Evolutionary conservation across 1,140 invertebrate genomes (phyloP).

Genomic region (Calephelis nemesis): DNA sequence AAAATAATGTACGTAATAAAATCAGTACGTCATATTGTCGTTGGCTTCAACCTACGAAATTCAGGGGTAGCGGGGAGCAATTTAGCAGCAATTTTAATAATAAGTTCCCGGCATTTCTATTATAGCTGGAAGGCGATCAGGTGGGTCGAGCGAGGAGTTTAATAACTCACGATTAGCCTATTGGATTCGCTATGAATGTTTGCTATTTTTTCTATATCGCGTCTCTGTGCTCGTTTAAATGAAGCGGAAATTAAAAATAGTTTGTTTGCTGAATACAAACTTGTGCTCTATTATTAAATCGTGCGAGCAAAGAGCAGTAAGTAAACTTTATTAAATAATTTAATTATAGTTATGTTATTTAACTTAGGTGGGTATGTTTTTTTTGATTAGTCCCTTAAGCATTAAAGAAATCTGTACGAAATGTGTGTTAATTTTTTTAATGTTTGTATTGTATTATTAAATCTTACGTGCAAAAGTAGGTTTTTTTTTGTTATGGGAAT

Average conservation of each 20-base stretch:
- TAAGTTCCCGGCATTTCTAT: conserved; percentile 78
- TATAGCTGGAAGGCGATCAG: conserved; percentile 74
- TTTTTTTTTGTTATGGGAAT: too few relatives aligned
- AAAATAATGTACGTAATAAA: not conserved
- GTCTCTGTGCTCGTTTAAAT: conserved; percentile 57
- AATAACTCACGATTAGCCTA: conserved; percentile 78
- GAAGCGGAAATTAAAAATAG: conserved; percentile 72
- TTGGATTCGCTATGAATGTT: conserved; percentile 78
- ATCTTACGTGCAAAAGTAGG: too few relatives aligned
- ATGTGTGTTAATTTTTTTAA: too few relatives aligned
- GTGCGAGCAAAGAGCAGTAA: conserved; percentile 38
- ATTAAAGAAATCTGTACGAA: too few relatives aligned
- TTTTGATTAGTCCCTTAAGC: too few relatives aligned
- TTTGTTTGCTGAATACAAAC: conserved; percentile 50
- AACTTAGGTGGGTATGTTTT: not conserved
- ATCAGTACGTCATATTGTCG: conserved; percentile 52
- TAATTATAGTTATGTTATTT: conserved; percentile 4
- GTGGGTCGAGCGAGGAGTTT: conserved; percentile 70
- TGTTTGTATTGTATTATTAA: too few relatives aligned
- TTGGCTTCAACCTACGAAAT: conserved; percentile 64
- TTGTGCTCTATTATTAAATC: conserved; percentile 49
- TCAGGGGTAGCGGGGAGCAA: conserved; percentile 74
- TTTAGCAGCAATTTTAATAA: conserved; percentile 81
- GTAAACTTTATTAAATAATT: conserved; percentile 14
- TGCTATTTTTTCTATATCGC: conserved; percentile 77